Percentiles rank a stretch among this genome's conserved stretches.
These are phyloP conservation scores for Enteromius fasciolatus DNA, from an alignment of 2,797 vertebrate species.

Conservation along the genomic window DNA sequence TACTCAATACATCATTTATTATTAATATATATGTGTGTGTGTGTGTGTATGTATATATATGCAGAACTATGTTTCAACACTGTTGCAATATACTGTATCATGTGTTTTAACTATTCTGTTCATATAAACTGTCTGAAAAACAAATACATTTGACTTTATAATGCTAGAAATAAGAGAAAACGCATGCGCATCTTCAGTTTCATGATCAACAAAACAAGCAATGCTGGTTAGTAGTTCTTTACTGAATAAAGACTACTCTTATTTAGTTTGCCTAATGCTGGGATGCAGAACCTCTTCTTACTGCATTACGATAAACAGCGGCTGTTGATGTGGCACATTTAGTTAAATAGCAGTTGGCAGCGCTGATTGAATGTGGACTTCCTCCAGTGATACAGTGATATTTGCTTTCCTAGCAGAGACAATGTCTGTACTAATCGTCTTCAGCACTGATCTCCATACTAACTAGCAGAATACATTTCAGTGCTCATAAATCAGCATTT, in stretches of 20 bases:
- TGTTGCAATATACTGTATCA: not conserved
- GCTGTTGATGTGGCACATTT: constrained; percentile 14
- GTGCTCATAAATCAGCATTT: constrained; percentile 59
- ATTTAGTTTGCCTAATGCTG: not conserved
- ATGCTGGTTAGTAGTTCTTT: not conserved
- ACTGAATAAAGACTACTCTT: not conserved
- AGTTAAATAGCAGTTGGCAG: constrained; percentile 33
- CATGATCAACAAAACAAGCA: not conserved
- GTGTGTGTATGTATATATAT: too few relatives aligned
- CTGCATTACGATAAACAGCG: constrained; percentile 12
- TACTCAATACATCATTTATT: not conserved
- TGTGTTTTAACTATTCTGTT: not conserved
- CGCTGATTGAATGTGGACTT: constrained; percentile 34
- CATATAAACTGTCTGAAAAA: not conserved
- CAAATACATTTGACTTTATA: not conserved
- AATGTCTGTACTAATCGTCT: constrained; percentile 55
- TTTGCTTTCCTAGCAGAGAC: constrained; percentile 56
- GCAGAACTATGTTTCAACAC: not conserved
- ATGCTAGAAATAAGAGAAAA: not conserved
- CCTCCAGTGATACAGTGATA: constrained; percentile 56
- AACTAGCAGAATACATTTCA: constrained; percentile 60
- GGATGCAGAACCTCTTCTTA: not conserved
- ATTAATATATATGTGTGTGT: not conserved
- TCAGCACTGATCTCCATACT: constrained; percentile 62
- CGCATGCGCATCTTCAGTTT: not conserved